A percentile compares a stretch with the other conserved stretches of the same genome.
These are phyloP conservation scores for Drosophila pegasa DNA, from an alignment of 2,888 invertebrate genomes.

Conservation along the genomic window DNA sequence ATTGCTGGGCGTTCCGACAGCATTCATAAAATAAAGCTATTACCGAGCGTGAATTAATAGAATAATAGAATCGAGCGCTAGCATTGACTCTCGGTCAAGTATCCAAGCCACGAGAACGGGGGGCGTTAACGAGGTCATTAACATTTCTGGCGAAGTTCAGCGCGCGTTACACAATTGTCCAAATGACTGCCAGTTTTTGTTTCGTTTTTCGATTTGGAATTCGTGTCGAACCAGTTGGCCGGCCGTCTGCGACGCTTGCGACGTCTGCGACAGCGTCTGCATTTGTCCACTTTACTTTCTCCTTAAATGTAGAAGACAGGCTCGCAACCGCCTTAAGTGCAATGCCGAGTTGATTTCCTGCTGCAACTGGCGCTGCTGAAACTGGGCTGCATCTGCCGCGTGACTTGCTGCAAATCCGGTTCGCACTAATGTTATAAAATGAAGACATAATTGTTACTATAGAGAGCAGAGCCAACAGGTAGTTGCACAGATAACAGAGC, in stretches of 20 bases:
- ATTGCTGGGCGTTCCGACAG: conserved; percentile 30
- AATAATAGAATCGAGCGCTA: conserved; percentile 32
- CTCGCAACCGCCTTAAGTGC: conserved; percentile 45
- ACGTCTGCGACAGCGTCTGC: conserved; percentile 33
- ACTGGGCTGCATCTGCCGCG: conserved; percentile 70
- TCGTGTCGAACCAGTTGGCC: conserved; percentile 69
- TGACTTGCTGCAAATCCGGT: conserved; percentile 71
- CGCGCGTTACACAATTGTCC: conserved; percentile 62
- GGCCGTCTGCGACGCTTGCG: conserved; percentile 24
- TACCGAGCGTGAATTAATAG: conserved; percentile 24
- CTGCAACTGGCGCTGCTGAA: conserved; percentile 46
- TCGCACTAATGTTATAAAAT: conserved; percentile 62
- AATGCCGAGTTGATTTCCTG: conserved; percentile 72
- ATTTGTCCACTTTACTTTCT: conserved; percentile 69
- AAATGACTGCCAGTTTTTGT: conserved; percentile 33
- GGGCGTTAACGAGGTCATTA: conserved; percentile 67
- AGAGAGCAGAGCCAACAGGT: conserved; percentile 23
- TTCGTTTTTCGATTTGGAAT: conserved; percentile 47
- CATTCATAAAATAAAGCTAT: conserved; percentile 46
- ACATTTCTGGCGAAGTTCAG: conserved; percentile 68
- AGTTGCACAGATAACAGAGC: conserved; percentile 25
- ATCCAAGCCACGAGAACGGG: conserved; percentile 2
- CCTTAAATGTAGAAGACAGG: conserved; percentile 76
- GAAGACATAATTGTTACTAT: conserved; percentile 56
- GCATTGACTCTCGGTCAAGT: background rate